Percentiles rank a stretch among this genome's conserved stretches.
Conservation (phyloP, 2,888 invertebrate species). For the Xanthia icteritia region DNA sequence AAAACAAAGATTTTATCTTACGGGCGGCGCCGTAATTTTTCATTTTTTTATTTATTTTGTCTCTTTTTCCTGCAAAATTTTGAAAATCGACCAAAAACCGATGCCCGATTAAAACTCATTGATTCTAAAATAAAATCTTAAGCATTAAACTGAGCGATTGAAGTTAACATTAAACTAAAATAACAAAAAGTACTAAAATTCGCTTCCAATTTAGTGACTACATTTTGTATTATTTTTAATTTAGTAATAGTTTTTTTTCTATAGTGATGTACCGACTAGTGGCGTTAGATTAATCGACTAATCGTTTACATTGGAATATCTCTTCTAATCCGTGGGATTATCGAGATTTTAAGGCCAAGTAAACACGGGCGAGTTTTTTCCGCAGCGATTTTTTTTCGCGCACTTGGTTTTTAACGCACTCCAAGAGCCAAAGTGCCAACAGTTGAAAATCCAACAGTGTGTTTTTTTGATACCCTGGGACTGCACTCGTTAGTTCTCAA, state of each 20-base stretch:
- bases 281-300: slow-evolving; percentile 19
- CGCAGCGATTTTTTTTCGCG: background rate
- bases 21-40: no score
- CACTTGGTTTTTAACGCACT: background rate
- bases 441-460: no score
- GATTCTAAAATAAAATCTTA: slow-evolving; percentile 50
- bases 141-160: slow-evolving; percentile 56
- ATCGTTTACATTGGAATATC: background rate
- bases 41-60: background rate
- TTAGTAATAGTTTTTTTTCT: slow-evolving; percentile 12
- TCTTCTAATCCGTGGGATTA: background rate
- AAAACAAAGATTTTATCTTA: background rate
- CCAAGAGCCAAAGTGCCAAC: no score
- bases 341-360: background rate
- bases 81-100: slow-evolving; percentile 26
- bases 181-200: slow-evolving; percentile 15
- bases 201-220: slow-evolving; percentile 22
- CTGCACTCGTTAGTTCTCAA: background rate
- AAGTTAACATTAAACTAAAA: slow-evolving; percentile 28
- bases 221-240: slow-evolving; percentile 5
- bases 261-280: slow-evolving; percentile 26
- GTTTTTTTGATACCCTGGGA: no score
- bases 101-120: slow-evolving; percentile 26
- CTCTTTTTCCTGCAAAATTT: background rate
- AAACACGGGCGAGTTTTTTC: background rate